Conservation (phyloP, 2,888 invertebrate species). For the Dichetophora obliterata region DNA sequence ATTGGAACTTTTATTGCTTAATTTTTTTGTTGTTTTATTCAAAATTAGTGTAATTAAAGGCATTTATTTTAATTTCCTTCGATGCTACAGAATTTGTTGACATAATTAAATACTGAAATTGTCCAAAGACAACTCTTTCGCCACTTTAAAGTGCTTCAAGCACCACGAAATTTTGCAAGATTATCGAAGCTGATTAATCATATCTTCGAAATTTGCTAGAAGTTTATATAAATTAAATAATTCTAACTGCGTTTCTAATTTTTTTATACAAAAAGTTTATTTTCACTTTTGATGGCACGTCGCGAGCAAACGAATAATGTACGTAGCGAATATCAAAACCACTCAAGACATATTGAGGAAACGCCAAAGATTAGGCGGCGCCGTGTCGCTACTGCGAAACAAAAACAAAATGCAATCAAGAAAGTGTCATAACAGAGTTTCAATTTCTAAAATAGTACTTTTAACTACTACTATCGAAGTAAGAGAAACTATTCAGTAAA, state of each 20-base stretch:
- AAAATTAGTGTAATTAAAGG: not conserved
- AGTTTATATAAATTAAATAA: not conserved
- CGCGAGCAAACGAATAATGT: not conserved
- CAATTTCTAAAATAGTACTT: no score
- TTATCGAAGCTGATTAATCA: not conserved
- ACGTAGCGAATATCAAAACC: slow-evolving; percentile 18
- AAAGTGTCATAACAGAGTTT: no score
- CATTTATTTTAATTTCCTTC: slow-evolving; percentile 3
- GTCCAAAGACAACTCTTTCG: slow-evolving; percentile 7
- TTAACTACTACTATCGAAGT: no score
- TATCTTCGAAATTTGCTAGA: not conserved
- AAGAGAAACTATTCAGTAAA: no score
- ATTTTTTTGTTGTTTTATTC: not conserved
- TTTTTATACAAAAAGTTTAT: not conserved
- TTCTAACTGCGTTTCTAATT: slow-evolving; percentile 12
- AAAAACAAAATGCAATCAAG: not conserved
- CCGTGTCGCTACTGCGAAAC: not conserved
- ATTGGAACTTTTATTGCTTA: not conserved
- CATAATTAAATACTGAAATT: slow-evolving; percentile 21
- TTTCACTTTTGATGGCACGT: not conserved
- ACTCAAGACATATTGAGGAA: slow-evolving; percentile 15
- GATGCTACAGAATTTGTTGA: slow-evolving; percentile 30
- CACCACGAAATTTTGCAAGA: not conserved
- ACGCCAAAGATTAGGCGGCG: slow-evolving; percentile 11
- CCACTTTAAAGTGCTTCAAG: not conserved